Evolutionary conservation across 2,797 vertebrate species (phyloP), one percentile per base, ranked within the genome.

Genomic region (Pangasius mekongensis): DNA sequence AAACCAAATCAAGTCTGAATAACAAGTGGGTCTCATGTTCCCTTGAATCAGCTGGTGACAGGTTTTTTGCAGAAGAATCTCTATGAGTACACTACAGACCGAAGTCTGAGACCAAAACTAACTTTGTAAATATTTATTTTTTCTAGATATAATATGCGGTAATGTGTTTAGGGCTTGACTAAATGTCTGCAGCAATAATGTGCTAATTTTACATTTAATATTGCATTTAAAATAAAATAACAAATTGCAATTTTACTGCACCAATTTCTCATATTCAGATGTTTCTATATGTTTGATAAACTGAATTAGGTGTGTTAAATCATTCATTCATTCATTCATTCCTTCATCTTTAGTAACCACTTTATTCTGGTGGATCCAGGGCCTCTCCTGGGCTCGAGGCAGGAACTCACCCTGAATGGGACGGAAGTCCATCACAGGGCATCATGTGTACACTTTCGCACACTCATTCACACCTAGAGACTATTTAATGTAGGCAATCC

Each of bases 1-100:
- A 22, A 58, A 33, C 54, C 77, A 81, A 36, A 58, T 81, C 9
- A 58, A 80, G 54, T 36, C 54, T 14, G 20, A 81, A 58, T 80
- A 81, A 80, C 22, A 58, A 33, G 30, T 81, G 30, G 76, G 18
- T 58, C 77, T 22, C 43, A 76, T 80, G 52, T 80, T 80, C n/a
- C 33, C 33, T 24, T 13, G 33, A 60, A 36, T 60, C 77, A 76
- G 73, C 43, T 49, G 73, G 11, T 73, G 69, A 73, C 36, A 49
- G 24, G 6, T 7, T 49, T 76, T 49, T 27, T 76, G 43, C 47
- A 76, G 73, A 76, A 27, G 5, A 76, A 49, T n/a, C 43, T 49
- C 24, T 76, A 7, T 69, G 66, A 33, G 1, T 69, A 14, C 36
- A 13, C 22, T 22, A 39, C 36, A 73, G 69, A 39, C 18, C 71